phyloP scores from a whole-genome alignment of 2,797 vertebrate genomes.

The Orientallactaga sibirica region DNA sequence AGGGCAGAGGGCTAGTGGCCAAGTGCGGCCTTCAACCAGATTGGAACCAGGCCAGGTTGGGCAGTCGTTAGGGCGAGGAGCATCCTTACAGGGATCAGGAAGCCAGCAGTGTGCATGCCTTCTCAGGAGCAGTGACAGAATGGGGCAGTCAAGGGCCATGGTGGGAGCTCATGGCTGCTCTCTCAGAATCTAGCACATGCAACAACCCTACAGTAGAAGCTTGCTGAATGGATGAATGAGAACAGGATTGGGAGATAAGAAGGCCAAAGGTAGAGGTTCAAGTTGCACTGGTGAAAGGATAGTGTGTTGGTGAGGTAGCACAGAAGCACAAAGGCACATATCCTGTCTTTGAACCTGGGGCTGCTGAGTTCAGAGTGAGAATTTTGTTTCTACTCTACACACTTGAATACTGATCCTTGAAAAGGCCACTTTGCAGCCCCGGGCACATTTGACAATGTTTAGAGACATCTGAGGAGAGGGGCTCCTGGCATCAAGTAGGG shows the following conservation, averaged over 20 bases:
- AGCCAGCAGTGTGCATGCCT: not conserved
- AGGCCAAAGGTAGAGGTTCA: not conserved
- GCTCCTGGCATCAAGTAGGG: not conserved
- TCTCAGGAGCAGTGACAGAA: not conserved
- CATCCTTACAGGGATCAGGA: not conserved
- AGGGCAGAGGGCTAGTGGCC: not conserved
- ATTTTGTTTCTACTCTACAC: not conserved
- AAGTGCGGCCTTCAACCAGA: not conserved
- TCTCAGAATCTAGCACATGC: not conserved
- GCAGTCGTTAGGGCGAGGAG: not conserved
- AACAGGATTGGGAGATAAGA: not conserved
- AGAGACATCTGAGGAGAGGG: not conserved
- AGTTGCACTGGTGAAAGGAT: not conserved
- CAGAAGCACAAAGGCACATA: not conserved
- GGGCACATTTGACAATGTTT: not conserved
- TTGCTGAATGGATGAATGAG: not conserved
- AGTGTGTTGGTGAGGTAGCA: not conserved
- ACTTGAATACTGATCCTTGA: not conserved
- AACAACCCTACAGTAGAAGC: fast-evolving
- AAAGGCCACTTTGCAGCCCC: not conserved
- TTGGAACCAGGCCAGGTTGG: not conserved
- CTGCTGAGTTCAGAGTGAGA: not conserved
- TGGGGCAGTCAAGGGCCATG: not conserved
- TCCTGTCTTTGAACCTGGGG: not conserved
- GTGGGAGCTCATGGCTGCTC: not conserved